Percentiles rank a stretch among this genome's conserved stretches.
Evolutionary conservation across 2,113 vertebrate genomes (phyloP).

Genomic region (Dinomys branickii): DNA sequence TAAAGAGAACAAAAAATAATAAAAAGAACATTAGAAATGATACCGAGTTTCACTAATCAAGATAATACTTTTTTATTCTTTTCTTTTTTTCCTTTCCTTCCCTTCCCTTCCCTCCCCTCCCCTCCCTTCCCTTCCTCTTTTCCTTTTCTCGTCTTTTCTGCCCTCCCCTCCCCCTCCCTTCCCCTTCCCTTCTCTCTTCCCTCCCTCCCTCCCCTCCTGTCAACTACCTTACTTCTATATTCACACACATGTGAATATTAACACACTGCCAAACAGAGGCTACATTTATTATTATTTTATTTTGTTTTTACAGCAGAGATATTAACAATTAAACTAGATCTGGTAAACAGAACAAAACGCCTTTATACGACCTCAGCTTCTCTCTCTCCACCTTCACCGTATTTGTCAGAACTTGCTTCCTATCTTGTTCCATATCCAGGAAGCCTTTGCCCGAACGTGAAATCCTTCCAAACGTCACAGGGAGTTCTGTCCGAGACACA

Average conservation of each 20-base stretch:
- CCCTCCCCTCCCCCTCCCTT: too few relatives aligned
- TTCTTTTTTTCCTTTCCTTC: too few relatives aligned
- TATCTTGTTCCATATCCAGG: slow-evolving; percentile 50
- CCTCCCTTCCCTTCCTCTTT: too few relatives aligned
- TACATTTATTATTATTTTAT: background rate
- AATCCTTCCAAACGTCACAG: slow-evolving; percentile 14
- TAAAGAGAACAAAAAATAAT: too few relatives aligned
- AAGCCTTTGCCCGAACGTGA: slow-evolving; percentile 67
- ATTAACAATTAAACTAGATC: background rate
- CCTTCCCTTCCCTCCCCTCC: background rate
- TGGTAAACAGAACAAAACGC: background rate
- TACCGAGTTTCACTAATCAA: too few relatives aligned
- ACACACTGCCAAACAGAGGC: background rate
- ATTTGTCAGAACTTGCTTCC: slow-evolving; percentile 50
- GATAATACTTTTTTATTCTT: background rate
- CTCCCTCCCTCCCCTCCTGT: too few relatives aligned
- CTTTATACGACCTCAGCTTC: background rate
- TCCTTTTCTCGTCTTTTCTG: background rate
- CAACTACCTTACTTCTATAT: background rate
- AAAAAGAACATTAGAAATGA: too few relatives aligned
- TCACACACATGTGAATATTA: background rate
- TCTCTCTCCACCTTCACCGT: background rate
- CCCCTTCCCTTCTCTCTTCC: too few relatives aligned
- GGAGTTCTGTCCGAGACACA: slow-evolving; percentile 31
- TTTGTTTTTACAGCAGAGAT: background rate